Evolutionary conservation across 2,888 invertebrate genomes (phyloP), one percentile per base, ranked within the genome.

Genomic region (Calliopum simillimum): DNA sequence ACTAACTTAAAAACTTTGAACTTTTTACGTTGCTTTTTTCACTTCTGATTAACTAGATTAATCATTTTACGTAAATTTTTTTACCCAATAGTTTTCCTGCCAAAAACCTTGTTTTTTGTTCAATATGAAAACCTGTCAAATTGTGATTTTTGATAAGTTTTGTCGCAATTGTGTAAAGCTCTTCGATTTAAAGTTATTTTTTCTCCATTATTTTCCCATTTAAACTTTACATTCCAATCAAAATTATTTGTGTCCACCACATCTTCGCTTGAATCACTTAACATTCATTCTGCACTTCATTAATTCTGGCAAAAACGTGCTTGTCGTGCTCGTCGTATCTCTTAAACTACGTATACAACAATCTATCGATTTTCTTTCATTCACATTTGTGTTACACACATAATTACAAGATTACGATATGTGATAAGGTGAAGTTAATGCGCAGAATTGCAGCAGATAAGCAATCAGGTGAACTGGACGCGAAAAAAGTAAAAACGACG

Each of bases 391-490:
- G 74, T 59, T 73, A 74, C 72, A 77, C 74, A 73, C 74, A 74
- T 75, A 74, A 76, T 77, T 77, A 77, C 77, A 77, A 77, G 76
- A 77, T 77, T 68, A 74, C 74, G 74, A 73, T 74, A 76, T 71
- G 71, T 76, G 76, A 76, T 76, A 76, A 77, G 71, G 65, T 33
- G 33, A 59, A 44, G n/a, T 66, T 66, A 58, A 66, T 66, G 66
- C 46, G 55, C 25, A 46, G 41, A 44, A n/a, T 12, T 66, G 56
- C 61, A 23, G 46, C 46, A 23, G 66, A 66, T 64, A 64, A 64
- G 53, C 51, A 13, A n/a, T 33, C 43, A 16, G 43, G 11, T 14
- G 19, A n/a, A 23, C 11, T 21, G 19, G 46, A 61, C 61, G 53
- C 51, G 2, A 6, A n/a, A 21, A 33, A 33, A 8, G 33, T 33